Percentiles rank a stretch among this genome's conserved stretches.
Conservation (phyloP, 2,797 vertebrate genomes). For the Pantherophis alleghaniensis region DNA sequence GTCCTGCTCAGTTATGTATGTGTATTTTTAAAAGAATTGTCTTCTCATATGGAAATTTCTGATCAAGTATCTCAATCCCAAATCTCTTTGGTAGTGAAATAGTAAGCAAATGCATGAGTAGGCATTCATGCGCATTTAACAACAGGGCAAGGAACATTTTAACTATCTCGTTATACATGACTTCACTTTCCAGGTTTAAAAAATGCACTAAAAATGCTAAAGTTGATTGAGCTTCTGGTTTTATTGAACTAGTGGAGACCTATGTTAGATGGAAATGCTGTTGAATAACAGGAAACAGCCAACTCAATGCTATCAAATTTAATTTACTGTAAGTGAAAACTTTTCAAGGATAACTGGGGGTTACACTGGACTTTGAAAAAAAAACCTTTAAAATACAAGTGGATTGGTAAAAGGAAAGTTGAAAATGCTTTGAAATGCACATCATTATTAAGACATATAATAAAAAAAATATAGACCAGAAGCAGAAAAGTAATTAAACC, state of each 20-base stretch:
- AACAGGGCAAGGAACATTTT: too few species aligned
- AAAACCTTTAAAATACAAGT: not conserved
- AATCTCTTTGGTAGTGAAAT: too few species aligned
- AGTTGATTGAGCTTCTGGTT: not conserved
- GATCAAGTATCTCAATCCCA: too few species aligned
- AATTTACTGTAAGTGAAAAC: not conserved
- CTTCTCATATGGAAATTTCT: too few species aligned
- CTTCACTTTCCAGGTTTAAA: too few species aligned
- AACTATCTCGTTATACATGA: too few species aligned
- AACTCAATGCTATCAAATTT: not conserved
- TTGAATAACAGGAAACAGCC: not conserved
- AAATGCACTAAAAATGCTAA: too few species aligned
- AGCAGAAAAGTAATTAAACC: not conserved
- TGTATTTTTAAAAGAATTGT: too few species aligned
- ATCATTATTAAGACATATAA: not conserved
- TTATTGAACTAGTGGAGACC: not conserved
- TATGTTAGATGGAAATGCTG: not conserved
- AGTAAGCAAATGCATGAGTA: too few species aligned
- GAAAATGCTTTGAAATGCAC: not conserved
- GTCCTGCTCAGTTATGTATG: too few species aligned
- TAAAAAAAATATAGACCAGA: not conserved
- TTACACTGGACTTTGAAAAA: not conserved
- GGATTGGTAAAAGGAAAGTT: not conserved
- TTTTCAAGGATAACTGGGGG: not conserved
- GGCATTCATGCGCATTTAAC: too few species aligned